Evolutionary conservation across 1,140 invertebrate genomes (phyloP), one percentile per base, ranked within the genome.

Genomic region (Mesaphorura yosii): DNA sequence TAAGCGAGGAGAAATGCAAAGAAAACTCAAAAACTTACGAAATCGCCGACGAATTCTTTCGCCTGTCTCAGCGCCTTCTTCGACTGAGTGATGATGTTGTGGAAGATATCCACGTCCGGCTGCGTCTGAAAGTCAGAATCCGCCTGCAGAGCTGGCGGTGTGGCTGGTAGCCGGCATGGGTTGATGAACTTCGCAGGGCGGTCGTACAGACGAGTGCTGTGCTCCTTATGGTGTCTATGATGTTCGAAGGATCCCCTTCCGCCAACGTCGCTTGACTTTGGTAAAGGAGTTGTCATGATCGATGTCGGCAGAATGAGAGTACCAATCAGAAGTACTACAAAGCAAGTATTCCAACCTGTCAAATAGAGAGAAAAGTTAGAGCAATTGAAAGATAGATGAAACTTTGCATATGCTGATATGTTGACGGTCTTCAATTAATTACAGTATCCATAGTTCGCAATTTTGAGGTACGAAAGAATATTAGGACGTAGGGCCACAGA

Each of bases 151-250:
- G 40, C 17, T 1, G 51, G 46, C 10, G 54, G 57, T 34, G 55
- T 25, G 10, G 44, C 27, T 2, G 57, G 53, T 26, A 62, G 59
- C 22, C 60, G 19, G 41, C 60, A 62, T 3, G 60, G 60, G 34
- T 62, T 62, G 10, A 62, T 48, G 57, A 57, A 62, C 19, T 62
- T 62, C 27, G 40, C 45, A n/a, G 57, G 53, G 44, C 53, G 27
- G 45, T 55, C 37, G 23, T 49, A 28, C 14, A 22, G 10, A 12
- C 44, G 44, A 46, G 15, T 41, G 7, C 19, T 46, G 28, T 48
- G 25, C 12, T 26, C n/a, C 6, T 37, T 27, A 37, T 46, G 44
- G 12, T 34, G 31, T 34, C 31, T 34, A 34, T 34, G 31, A 34
- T 34, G 31, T 10, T 34, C 31, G 10, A 10, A 10, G 10, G 31